These are phyloP conservation scores for Lagorchestes hirsutus DNA, from an alignment of 2,797 vertebrate genomes.

Conservation along the genomic window DNA sequence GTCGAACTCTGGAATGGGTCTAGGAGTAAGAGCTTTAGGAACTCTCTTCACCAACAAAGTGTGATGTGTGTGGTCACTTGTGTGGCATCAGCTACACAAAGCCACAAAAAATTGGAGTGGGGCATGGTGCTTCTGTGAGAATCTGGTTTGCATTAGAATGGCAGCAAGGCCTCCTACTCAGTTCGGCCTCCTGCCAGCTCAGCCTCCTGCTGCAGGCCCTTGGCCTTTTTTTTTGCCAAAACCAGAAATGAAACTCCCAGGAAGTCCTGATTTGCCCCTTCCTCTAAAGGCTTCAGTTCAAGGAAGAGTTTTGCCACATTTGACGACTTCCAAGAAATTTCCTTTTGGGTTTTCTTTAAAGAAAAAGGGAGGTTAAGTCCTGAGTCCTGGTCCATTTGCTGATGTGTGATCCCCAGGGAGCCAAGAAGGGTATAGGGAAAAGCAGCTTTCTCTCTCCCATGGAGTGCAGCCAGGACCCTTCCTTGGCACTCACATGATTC, in stretches of 20 bases:
- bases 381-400: background rate
- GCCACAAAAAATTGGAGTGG: too few relatives aligned
- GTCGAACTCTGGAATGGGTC: too few relatives aligned
- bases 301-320: background rate
- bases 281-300: background rate
- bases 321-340: background rate
- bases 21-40: too few relatives aligned
- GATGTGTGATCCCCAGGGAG: background rate
- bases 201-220: background rate
- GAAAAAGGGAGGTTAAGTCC: background rate
- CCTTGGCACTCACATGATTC: too few relatives aligned
- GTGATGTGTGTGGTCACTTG: too few relatives aligned
- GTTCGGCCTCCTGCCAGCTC: background rate
- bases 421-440: background rate
- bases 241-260: background rate
- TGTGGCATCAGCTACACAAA: too few relatives aligned
- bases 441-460: too few relatives aligned
- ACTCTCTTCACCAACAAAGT: too few relatives aligned
- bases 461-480: too few relatives aligned
- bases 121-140: background rate
- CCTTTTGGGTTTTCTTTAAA: background rate
- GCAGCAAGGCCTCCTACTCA: background rate
- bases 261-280: background rate
- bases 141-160: background rate
- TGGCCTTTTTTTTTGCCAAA: background rate